Base-by-base conservation (phyloP, 2,797 vertebrate genomes). In the Lutjanus campechanus region DNA sequence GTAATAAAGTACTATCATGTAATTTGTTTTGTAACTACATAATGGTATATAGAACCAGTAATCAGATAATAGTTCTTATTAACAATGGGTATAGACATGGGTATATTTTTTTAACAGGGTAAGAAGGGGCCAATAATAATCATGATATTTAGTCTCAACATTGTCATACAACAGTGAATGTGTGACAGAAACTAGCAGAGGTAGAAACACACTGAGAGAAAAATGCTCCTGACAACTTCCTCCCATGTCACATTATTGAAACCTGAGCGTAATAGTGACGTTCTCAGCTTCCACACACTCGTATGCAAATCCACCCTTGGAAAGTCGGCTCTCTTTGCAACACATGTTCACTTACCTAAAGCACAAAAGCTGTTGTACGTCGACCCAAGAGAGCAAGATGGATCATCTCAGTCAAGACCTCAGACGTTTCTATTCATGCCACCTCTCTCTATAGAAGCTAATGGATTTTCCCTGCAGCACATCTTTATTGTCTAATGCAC, bases 401-500 rank as follows among this genome's bases (percentile, higher is more conserved):
- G 85, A 94, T 93, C 84, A 70, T 85, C 78, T 79, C 54, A 82
- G 82, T 81, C 84, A 71, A 64, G 82, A 86, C 87, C 84, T 77
- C 25, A 85, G 89, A 92, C 81, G 25, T 89, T 89, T 86, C 92
- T 87, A 82, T 93, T 91, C 92, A 85, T 85, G 87, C 76, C 77
- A 82, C 76, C 83, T 83, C 73, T 87, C 71, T 90, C 79, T 69
- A 83, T 82, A 76, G 84, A 91, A 82, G 82, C 88, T 93, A 91
- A 94, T 92, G 89, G 88, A 74, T 91, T 88, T 82, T 78, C 90
- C 91, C 84, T 73, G 77, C 77, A 90, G 88, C 83, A 88, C 81
- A 81, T 92, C 92, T 92, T 90, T 86, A 90, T 93, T 92, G 90
- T 93, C 92, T 93, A 92, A 92, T 93, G 90, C 84, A 91, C 90